Evolutionary conservation across 2,113 vertebrate species (phyloP), one percentile per base, ranked within the genome.

Genomic region (Limanda limanda): DNA sequence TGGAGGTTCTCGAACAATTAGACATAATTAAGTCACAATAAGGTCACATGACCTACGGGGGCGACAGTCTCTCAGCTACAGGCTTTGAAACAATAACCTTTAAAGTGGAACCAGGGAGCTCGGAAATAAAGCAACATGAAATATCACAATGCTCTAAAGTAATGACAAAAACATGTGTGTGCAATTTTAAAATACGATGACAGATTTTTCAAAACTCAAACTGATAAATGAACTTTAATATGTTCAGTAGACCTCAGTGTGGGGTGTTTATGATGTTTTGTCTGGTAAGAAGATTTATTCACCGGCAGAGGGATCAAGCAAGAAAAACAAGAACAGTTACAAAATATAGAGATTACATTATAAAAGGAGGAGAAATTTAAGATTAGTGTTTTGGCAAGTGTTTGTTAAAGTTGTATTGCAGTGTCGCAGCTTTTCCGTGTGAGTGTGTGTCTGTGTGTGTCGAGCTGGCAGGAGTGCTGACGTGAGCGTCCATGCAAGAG

Each of bases 401-500:
- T 58, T 60, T 55, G 31, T 78, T 35, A 23, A 40, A 74, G 12
- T 64, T 74, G 63, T 71, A 37, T 42, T n/a, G n/a, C 51, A 57
- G 6, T 45, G 11, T 70, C 35, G 35, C 35, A 37, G 35, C 35
- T 37, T 37, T 37, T 17, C 12, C 7, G 57, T 64, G 61, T 57
- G 35, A 40, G 47, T 51, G 48, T 70, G 59, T 47, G 25, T 65
- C 15, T 76, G 67, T 47, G 47, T 51, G 48, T 70, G 59, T 47
- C 7, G n/a, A n/a, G 24, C 24, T 71, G 66, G 20, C 62, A 71
- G 66, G 71, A 68, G 64, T 76, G 78, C 89, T 89, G 88, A 90
- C 18, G 51, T 87, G 85, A 68, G 76, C 70, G 68, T 87, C 88
- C 88, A 93, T 85, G 92, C 89, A 91, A 87, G 86, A 90, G 84